Evolutionary conservation across 2,888 invertebrate genomes (phyloP).

Genomic region (Sabellastarte sp.): DNA sequence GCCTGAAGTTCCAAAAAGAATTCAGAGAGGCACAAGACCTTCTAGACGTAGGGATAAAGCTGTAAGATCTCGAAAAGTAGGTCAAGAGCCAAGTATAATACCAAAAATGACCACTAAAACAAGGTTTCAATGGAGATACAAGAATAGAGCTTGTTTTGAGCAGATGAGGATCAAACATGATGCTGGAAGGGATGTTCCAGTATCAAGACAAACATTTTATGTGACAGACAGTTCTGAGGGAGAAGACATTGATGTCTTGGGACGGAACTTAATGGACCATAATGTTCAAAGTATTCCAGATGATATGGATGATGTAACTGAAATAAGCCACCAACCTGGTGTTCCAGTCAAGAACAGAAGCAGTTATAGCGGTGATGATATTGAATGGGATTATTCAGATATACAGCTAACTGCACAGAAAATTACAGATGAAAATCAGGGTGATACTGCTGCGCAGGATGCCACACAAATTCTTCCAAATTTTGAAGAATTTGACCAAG

Average conservation of each 20-base stretch:
- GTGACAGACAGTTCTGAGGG: not conserved
- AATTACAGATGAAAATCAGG: not conserved
- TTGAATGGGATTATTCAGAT: not conserved
- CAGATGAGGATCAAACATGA: not conserved
- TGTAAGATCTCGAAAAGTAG: too few species aligned
- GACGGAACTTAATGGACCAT: too few species aligned
- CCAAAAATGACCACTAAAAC: not conserved
- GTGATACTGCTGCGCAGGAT: not conserved
- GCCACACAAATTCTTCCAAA: not conserved
- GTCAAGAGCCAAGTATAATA: too few species aligned
- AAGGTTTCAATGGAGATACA: not conserved
- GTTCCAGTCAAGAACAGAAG: not conserved
- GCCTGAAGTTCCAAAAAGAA: too few species aligned
- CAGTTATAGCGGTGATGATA: not conserved
- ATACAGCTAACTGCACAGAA: not conserved
- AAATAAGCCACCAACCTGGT: too few species aligned
- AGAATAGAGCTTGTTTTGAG: not conserved
- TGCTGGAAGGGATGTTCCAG: not conserved
- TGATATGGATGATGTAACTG: too few species aligned
- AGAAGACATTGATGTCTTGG: not conserved
- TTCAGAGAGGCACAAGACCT: too few species aligned
- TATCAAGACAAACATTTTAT: not conserved
- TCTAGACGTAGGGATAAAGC: too few species aligned
- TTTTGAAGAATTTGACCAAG: not conserved
- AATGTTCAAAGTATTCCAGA: too few species aligned